Percentiles rank a stretch among this genome's conserved stretches.
phyloP scores from a whole-genome alignment of 1,140 invertebrate species.

The Achroia grisella region DNA sequence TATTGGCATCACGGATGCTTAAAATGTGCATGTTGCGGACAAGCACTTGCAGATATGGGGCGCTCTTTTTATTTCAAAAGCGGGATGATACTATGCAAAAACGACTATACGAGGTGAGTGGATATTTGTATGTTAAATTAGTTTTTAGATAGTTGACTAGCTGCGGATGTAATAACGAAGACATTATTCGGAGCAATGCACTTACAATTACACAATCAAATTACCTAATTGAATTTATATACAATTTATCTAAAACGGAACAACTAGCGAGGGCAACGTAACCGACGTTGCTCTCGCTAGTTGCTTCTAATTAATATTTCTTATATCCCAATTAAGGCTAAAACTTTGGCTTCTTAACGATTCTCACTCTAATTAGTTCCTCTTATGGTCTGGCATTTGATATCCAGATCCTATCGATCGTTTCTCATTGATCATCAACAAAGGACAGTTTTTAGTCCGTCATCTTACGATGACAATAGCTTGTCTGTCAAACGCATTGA shows the following conservation, averaged over 20 bases:
- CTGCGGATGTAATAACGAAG: no score
- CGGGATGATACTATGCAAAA: slow-evolving; percentile 95
- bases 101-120: slow-evolving; percentile 92
- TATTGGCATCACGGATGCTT: slow-evolving; percentile 96
- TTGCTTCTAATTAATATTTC: no score
- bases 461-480: slow-evolving; percentile 66
- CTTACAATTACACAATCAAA: no score
- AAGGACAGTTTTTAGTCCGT: slow-evolving; percentile 56
- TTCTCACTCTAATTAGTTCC: slow-evolving; percentile 34
- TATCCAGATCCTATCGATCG: slow-evolving; percentile 35
- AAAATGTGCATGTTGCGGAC: slow-evolving; percentile 92
- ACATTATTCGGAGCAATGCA: background rate
- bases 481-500: slow-evolving; percentile 63
- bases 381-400: slow-evolving; percentile 30
- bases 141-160: background rate
- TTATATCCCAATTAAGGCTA: no score
- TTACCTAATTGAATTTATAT: no score
- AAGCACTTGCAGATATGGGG: slow-evolving; percentile 90
- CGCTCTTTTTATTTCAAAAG: slow-evolving; percentile 92
- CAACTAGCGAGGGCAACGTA: no score
- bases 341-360: no score
- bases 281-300: no score
- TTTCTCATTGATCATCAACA: slow-evolving; percentile 58
- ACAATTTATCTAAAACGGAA: no score
- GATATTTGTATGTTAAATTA: background rate